Conservation (phyloP, 2,797 vertebrate genomes). For the Oreortyx pictus region DNA sequence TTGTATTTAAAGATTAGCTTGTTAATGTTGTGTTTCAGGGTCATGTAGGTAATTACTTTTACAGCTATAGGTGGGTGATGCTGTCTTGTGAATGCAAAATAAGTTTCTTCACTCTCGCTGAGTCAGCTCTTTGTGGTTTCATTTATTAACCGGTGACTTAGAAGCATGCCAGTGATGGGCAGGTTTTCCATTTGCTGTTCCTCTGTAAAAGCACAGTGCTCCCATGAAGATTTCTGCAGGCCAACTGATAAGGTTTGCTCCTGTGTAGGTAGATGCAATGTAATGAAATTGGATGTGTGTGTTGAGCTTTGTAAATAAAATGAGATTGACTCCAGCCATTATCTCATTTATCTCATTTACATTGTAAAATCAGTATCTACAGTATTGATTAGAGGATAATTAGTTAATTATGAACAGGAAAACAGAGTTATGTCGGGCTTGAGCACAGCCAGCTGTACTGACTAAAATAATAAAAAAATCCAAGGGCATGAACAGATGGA, state of each 20-base stretch:
- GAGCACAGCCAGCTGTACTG: conserved; percentile 72
- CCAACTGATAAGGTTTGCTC: conserved; percentile 75
- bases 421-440: conserved; percentile 69
- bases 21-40: conserved; percentile 65
- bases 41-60: conserved; percentile 64
- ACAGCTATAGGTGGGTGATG: conserved; percentile 34
- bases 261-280: conserved; percentile 63
- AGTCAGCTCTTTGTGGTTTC: conserved; percentile 72
- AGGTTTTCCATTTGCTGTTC: conserved; percentile 71
- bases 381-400: conserved; percentile 89
- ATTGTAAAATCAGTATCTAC: conserved; percentile 87
- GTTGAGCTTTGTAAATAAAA: conserved; percentile 79
- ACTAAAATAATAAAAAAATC: conserved; percentile 63
- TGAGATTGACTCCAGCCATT: conserved; percentile 83
- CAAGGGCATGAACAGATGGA: conserved; percentile 78
- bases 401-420: conserved; percentile 86
- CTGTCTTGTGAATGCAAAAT: conserved; percentile 45
- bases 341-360: conserved; percentile 89
- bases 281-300: conserved; percentile 82
- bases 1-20: conserved; percentile 69
- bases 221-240: conserved; percentile 64
- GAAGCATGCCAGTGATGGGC: conserved; percentile 50
- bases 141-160: conserved; percentile 57
- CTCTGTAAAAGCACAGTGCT: conserved; percentile 64
- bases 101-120: conserved; percentile 77